Conservation (phyloP, 2,113 vertebrate species). For the Alligator sinensis region DNA sequence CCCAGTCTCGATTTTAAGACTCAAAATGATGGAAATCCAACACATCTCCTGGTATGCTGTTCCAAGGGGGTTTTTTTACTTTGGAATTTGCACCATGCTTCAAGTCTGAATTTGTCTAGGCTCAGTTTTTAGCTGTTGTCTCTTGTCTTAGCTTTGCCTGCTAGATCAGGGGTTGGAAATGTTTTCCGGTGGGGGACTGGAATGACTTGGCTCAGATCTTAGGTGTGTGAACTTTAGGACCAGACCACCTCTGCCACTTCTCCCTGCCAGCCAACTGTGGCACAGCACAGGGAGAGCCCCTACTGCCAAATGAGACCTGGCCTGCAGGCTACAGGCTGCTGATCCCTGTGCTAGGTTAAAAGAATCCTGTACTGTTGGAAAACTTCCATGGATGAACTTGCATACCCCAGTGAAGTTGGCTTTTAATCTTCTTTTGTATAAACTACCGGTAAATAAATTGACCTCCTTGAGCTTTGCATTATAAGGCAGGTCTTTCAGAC, state of each 20-base stretch:
- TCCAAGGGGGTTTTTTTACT: background rate
- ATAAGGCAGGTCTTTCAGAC: background rate
- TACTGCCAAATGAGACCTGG: too few species aligned
- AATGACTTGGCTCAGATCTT: background rate
- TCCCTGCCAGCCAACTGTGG: too few species aligned
- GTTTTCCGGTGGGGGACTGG: background rate
- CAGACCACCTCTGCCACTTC: too few species aligned
- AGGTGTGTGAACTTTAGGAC: too few species aligned
- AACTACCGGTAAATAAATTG: background rate
- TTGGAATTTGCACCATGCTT: background rate
- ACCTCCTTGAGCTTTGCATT: background rate
- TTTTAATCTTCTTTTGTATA: background rate
- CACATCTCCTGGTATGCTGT: background rate
- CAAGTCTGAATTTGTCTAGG: background rate
- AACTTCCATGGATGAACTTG: background rate
- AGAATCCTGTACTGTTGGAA: too few species aligned
- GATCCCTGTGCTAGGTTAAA: background rate
- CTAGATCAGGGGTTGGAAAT: background rate
- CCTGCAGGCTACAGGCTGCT: too few species aligned
- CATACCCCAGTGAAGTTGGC: background rate
- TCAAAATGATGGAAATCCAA: background rate
- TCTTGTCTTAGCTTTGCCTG: background rate
- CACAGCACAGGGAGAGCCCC: too few species aligned
- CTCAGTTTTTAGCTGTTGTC: background rate
- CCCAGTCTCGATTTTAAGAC: background rate